phyloP scores from a whole-genome alignment of 2,888 invertebrate species.

The Myathropa florea region DNA sequence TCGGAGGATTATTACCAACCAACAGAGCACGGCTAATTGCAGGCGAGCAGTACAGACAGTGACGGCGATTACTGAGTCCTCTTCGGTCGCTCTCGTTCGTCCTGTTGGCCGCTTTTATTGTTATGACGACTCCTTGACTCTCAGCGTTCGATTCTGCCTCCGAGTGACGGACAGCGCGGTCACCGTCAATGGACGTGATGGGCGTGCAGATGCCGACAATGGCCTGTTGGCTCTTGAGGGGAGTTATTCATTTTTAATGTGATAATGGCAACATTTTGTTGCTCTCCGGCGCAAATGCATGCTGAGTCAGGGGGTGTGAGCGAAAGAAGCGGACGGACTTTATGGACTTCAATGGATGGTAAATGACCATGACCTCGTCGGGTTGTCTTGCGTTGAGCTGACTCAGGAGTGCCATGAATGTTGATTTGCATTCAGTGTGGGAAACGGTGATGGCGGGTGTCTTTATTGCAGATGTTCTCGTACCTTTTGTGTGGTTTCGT shows the following conservation, averaged over 20 bases:
- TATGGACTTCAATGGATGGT: conserved; percentile 15
- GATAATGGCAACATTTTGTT: conserved; percentile 56
- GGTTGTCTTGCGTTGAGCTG: neutral
- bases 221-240: conserved; percentile 1
- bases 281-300: conserved; percentile 22
- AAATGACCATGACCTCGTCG: conserved; percentile 33
- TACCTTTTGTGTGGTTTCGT: conserved; percentile 5
- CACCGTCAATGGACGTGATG: conserved; percentile 51
- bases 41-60: conserved; percentile 36
- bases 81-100: conserved; percentile 16
- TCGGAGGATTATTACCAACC: conserved; percentile 50
- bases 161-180: conserved; percentile 22
- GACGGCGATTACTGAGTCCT: conserved; percentile 35
- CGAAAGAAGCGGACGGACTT: neutral
- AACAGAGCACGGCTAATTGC: conserved; percentile 61
- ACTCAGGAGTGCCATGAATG: conserved; percentile 12
- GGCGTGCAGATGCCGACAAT: conserved; percentile 39
- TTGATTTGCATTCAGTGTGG: conserved; percentile 25
- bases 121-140: conserved; percentile 40
- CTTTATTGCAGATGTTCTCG: neutral
- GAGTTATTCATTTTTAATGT: conserved; percentile 55
- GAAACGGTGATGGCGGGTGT: neutral
- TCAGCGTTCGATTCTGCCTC: neutral
- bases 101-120: conserved; percentile 37
- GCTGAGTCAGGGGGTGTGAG: neutral